Evolutionary conservation across 1,140 invertebrate species (phyloP).

Genomic region (Drosophila teissieri): DNA sequence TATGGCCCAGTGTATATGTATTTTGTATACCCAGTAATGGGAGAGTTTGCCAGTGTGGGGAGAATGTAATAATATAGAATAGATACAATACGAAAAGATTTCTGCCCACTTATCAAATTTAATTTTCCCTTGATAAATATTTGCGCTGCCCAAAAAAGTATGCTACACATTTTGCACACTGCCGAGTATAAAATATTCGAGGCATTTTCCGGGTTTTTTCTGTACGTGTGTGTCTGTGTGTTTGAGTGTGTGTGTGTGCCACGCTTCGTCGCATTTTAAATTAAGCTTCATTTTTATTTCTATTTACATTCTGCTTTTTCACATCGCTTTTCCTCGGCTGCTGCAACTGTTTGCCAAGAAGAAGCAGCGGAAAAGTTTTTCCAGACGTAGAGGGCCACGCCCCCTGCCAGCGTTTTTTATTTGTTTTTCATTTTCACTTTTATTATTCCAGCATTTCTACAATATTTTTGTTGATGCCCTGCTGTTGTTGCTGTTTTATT

Average conservation of each 20-base stretch:
- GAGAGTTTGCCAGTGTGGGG: too few relatives aligned
- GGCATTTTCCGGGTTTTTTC: neutral
- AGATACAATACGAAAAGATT: too few relatives aligned
- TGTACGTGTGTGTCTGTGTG: slow-evolving; percentile 36
- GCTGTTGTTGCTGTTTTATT: slow-evolving; percentile 39
- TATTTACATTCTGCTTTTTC: slow-evolving; percentile 77
- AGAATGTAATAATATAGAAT: neutral
- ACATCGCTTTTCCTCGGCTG: slow-evolving; percentile 17
- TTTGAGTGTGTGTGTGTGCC: slow-evolving; percentile 43
- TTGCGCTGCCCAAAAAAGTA: neutral
- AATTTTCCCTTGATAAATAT: neutral
- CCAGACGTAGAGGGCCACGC: slow-evolving; percentile 24
- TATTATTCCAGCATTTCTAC: slow-evolving; percentile 71
- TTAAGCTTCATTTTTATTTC: slow-evolving; percentile 82
- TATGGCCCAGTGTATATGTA: slow-evolving; percentile 47
- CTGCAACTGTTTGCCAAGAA: slow-evolving; percentile 67
- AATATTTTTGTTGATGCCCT: slow-evolving; percentile 59
- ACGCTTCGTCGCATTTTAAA: slow-evolving; percentile 81
- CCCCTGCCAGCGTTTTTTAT: slow-evolving; percentile 48
- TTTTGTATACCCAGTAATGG: slow-evolving; percentile 4
- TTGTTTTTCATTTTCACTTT: slow-evolving; percentile 80
- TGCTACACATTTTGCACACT: neutral
- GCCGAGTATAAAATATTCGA: neutral
- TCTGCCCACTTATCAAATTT: neutral
- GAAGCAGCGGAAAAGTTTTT: slow-evolving; percentile 48